Evolutionary conservation across 2,113 vertebrate genomes (phyloP).

Genomic region (Pristiophorus japonicus): DNA sequence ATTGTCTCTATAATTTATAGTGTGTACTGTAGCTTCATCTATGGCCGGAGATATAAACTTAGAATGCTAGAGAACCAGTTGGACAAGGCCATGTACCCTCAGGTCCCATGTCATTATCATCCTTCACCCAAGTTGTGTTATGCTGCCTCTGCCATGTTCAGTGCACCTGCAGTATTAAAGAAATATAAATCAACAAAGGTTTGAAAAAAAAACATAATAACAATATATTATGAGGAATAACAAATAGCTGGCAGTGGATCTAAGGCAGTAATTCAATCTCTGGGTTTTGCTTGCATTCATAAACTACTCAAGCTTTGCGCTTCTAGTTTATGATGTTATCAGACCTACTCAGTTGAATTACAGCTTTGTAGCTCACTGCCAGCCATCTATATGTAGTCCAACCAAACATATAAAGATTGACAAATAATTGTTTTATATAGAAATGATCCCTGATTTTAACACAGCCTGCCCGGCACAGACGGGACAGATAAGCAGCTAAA

Average conservation of each 20-base stretch:
- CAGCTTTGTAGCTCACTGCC: constrained; percentile 12
- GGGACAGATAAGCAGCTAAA: not conserved
- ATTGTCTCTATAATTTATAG: constrained; percentile 18
- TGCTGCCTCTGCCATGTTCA: not conserved
- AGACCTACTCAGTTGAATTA: constrained; percentile 14
- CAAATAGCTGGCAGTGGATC: constrained; percentile 9
- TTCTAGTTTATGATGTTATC: constrained; percentile 25
- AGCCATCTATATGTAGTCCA: not conserved
- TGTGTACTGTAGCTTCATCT: not conserved
- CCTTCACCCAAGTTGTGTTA: not conserved
- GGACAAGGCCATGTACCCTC: not conserved
- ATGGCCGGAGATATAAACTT: not conserved
- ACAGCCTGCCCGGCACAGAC: not conserved
- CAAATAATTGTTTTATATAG: not conserved
- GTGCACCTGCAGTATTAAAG: not conserved
- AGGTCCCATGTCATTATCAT: constrained; percentile 21
- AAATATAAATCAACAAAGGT: constrained; percentile 14
- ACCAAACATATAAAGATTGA: not conserved
- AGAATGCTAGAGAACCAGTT: not conserved
- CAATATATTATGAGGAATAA: constrained; percentile 24
- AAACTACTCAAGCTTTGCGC: constrained; percentile 18
- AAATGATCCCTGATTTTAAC: not conserved
- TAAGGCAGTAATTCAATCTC: constrained; percentile 18
- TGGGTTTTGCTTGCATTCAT: not conserved
- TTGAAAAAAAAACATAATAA: not conserved